Evolutionary conservation across 2,888 invertebrate species (phyloP), one percentile per base, ranked within the genome.

Genomic region (Oxyteleia sp.): DNA sequence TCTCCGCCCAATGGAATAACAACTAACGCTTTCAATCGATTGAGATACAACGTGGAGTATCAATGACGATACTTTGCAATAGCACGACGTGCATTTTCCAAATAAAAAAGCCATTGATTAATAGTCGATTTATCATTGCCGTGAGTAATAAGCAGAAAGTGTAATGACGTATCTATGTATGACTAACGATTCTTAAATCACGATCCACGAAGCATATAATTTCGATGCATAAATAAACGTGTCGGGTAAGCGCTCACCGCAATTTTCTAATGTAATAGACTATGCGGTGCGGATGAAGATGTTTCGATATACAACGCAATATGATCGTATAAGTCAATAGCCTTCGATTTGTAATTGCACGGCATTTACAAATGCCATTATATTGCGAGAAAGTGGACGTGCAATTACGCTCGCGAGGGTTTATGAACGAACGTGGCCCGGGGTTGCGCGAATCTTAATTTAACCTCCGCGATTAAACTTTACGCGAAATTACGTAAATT

Each of bases 151-250:
- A 75, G 61, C 66, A 61, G 80, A 82, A 82, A 74, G 63, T 68
- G 68, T 80, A 82, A 83, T 83, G 82, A 82, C 63, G 79, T 82
- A 84, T 63, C 72, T 74, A 74, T 71, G 53, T 74, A 74, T 72
- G 71, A 78, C 59, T 78, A 66, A 78, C 63, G 74, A 75, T 74
- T 64, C 83, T 69, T 74, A 79, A 79, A 79, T 75, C 69, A 74
- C 55, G 72, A 79, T 68, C 57, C 11, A 15, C 63, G 63, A 78
- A 74, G 78, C 45, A 72, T 83, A 78, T 78, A 79, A 83, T 83
- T 83, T 83, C 51, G 57, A 79, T 75, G 68, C 79, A 84, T 80
- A 80, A 84, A 84, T 83, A 83, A 83, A 78, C 71, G 64, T 55
- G 72, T 68, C 80, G 20, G 59, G 7, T 64, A 55, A 47, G 63